These are phyloP conservation scores for Scomberomorus guttatus DNA, from an alignment of 2,797 vertebrate genomes.

Conservation along the genomic window DNA sequence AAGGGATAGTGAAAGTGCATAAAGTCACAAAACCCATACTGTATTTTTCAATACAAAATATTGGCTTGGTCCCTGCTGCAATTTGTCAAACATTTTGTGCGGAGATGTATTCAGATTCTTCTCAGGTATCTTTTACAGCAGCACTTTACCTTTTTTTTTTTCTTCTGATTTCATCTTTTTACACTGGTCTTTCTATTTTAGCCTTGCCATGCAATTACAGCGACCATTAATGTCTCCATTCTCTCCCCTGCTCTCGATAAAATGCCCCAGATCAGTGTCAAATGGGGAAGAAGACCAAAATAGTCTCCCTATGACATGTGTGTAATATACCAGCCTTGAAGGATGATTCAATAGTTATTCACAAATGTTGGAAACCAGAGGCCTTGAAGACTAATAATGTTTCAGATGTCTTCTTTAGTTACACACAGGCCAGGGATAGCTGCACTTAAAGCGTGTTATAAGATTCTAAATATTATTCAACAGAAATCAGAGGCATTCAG, in stretches of 20 bases:
- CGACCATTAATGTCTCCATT: constrained; percentile 72
- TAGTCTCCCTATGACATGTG: constrained; percentile 66
- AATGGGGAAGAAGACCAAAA: constrained; percentile 65
- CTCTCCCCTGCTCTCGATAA: constrained; percentile 67
- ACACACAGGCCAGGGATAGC: constrained; percentile 33
- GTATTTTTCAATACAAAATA: constrained; percentile 9
- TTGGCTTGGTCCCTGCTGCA: constrained; percentile 34
- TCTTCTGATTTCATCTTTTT: constrained; percentile 71
- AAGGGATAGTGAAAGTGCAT: background rate
- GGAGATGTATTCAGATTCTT: constrained; percentile 53
- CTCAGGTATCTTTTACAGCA: constrained; percentile 70
- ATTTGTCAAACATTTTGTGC: constrained; percentile 58
- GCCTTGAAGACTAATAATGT: constrained; percentile 40
- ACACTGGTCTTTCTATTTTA: constrained; percentile 82
- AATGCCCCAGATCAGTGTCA: constrained; percentile 69
- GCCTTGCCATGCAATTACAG: constrained; percentile 70
- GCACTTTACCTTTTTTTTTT: constrained; percentile 70
- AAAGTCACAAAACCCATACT: background rate
- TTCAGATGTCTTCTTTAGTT: constrained; percentile 48
- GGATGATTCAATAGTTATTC: constrained; percentile 78
- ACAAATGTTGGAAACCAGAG: constrained; percentile 58
- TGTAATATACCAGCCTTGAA: constrained; percentile 72
- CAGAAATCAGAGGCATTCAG: constrained; percentile 7
- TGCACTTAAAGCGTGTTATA: constrained; percentile 15
- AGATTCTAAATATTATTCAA: constrained; percentile 30